Evolutionary conservation across 2,113 vertebrate species (phyloP).

Genomic region (Morone chrysops): DNA sequence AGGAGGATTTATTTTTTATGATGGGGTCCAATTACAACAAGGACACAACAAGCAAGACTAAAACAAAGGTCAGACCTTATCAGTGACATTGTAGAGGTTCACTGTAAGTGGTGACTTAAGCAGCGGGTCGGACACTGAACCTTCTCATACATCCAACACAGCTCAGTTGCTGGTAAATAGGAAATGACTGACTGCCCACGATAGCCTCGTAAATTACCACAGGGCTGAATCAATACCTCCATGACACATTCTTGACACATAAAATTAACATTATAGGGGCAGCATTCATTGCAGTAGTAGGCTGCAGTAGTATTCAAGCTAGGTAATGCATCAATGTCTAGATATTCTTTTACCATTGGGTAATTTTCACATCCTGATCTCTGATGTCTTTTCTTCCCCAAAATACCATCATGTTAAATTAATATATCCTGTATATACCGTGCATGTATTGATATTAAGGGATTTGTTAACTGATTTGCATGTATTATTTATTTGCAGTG

Average conservation of each 20-base stretch:
- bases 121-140: not conserved
- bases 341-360: not conserved
- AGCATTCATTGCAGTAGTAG: not conserved
- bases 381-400: not conserved
- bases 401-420: not conserved
- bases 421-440: too few species aligned
- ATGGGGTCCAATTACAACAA: constrained; percentile 46
- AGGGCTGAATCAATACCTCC: not conserved
- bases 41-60: constrained; percentile 12
- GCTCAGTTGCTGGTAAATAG: not conserved
- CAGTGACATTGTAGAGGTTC: not conserved
- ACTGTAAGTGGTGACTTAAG: not conserved
- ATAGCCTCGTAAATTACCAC: not conserved
- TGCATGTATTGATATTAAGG: too few species aligned
- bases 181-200: not conserved
- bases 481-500: too few species aligned
- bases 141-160: not conserved
- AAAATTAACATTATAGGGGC: not conserved
- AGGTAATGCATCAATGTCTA: not conserved
- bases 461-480: too few species aligned
- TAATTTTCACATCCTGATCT: not conserved
- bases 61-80: constrained; percentile 24
- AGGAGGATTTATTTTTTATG: constrained; percentile 24
- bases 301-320: not conserved
- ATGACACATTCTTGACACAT: not conserved